A percentile compares a stretch with the other conserved stretches of the same genome.
Evolutionary conservation across 2,888 invertebrate species (phyloP).

Genomic region (Bruchidius siliquastri): DNA sequence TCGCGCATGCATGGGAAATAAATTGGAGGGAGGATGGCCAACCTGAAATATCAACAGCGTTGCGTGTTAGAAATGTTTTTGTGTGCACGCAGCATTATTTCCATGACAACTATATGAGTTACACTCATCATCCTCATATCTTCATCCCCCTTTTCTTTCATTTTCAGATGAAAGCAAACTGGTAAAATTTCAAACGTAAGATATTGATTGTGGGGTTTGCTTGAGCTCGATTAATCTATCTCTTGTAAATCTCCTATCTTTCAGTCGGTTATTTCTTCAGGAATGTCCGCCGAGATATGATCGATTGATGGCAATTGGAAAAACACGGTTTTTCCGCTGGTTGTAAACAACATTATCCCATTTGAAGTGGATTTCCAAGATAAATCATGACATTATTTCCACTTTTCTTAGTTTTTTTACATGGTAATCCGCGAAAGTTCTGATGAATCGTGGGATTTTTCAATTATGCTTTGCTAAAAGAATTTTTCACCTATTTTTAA

Average conservation of each 20-base stretch:
- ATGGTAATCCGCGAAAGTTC: background rate
- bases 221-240: background rate
- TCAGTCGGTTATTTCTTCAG: background rate
- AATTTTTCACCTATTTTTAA: background rate
- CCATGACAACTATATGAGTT: too few relatives aligned
- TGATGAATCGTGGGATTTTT: background rate
- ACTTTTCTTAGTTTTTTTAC: background rate
- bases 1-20: too few relatives aligned
- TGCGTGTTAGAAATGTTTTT: too few relatives aligned
- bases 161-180: too few relatives aligned
- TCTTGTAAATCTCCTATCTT: background rate
- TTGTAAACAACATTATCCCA: background rate
- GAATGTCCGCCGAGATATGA: background rate
- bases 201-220: background rate
- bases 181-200: background rate
- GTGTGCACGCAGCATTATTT: too few relatives aligned
- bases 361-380: background rate
- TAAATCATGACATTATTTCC: background rate
- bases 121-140: too few relatives aligned
- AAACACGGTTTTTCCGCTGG: background rate
- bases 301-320: background rate
- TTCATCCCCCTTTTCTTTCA: too few relatives aligned
- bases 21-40: too few relatives aligned
- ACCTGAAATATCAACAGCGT: too few relatives aligned
- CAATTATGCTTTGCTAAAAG: background rate